phyloP scores from a whole-genome alignment of 1,140 invertebrate genomes.

The Drosophila cardini region DNA sequence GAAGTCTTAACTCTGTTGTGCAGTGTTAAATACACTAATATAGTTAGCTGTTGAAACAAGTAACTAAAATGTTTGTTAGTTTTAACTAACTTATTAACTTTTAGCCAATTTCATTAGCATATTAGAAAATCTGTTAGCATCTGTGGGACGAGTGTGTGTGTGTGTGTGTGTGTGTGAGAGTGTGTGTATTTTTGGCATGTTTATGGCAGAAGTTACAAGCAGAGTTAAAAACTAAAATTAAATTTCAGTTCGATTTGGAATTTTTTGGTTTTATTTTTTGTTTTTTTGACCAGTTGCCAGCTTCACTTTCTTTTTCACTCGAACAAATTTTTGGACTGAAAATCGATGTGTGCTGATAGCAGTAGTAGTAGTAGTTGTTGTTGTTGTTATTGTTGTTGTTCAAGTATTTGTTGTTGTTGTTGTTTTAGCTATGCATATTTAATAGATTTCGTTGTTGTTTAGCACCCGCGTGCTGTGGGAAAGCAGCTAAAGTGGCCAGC shows the following conservation, averaged over 20 bases:
- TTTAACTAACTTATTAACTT: not conserved
- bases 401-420: constrained; percentile 1
- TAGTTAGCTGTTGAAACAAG: too few relatives aligned
- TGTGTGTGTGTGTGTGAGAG: constrained; percentile 3
- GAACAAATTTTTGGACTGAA: constrained; percentile 33
- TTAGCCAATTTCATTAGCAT: constrained; percentile 50
- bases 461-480: constrained; percentile 44
- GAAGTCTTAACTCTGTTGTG: too few relatives aligned
- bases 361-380: constrained; percentile 8
- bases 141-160: too few relatives aligned
- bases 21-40: too few relatives aligned
- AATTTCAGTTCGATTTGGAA: constrained; percentile 12
- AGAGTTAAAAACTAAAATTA: constrained; percentile 6
- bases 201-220: constrained; percentile 33
- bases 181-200: constrained; percentile 25
- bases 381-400: constrained; percentile 11
- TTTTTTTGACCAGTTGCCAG: constrained; percentile 30
- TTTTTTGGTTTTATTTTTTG: not conserved
- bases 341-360: constrained; percentile 41
- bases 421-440: constrained; percentile 37
- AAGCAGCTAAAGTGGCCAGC: constrained; percentile 25
- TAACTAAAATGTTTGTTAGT: too few relatives aligned
- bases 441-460: constrained; percentile 34
- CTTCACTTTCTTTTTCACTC: constrained; percentile 74
- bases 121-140: constrained; percentile 54